Percentiles rank a stretch among this genome's conserved stretches.
Evolutionary conservation across 30 jellyfish, hydroid and myxozoan species (phyloP).

Genomic region (Aurelia aurita): DNA sequence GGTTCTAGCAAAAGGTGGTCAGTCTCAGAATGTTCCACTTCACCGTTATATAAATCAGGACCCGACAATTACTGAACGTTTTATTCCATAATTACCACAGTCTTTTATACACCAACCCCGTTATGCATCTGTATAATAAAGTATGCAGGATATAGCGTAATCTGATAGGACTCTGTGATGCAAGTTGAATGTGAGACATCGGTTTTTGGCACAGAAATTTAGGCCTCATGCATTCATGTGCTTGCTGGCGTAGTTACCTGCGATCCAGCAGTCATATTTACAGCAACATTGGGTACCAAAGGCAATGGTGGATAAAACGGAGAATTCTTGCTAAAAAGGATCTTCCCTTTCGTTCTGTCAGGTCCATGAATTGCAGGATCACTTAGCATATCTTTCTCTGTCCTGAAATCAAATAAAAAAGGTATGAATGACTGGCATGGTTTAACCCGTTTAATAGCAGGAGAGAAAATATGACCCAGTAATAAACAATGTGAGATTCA

Average conservation of each 20-base stretch:
- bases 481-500: too few species aligned
- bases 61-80: background rate
- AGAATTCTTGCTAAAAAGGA: slow-evolving; percentile 87
- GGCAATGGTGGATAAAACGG: slow-evolving; percentile 85
- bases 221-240: slow-evolving; percentile 2
- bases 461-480: too few species aligned
- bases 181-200: slow-evolving; percentile 55
- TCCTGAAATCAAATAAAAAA: slow-evolving; percentile 7
- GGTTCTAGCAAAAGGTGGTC: too few species aligned
- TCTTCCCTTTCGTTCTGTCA: slow-evolving; percentile 83
- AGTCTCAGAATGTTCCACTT: too few species aligned
- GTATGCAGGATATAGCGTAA: slow-evolving; percentile 26
- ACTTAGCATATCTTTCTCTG: slow-evolving; percentile 12
- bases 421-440: too few species aligned
- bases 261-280: slow-evolving; percentile 44
- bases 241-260: slow-evolving; percentile 43
- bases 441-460: too few species aligned
- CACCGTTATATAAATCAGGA: background rate
- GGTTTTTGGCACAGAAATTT: slow-evolving; percentile 17
- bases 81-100: background rate
- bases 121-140: slow-evolving; percentile 7
- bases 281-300: slow-evolving; percentile 66
- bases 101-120: slow-evolving; percentile 14
- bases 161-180: slow-evolving; percentile 53
- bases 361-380: slow-evolving; percentile 74